A percentile compares a stretch with the other conserved stretches of the same genome.
These are phyloP conservation scores for Sporophila hypoxantha DNA, from an alignment of 2,113 vertebrate genomes.

Conservation along the genomic window DNA sequence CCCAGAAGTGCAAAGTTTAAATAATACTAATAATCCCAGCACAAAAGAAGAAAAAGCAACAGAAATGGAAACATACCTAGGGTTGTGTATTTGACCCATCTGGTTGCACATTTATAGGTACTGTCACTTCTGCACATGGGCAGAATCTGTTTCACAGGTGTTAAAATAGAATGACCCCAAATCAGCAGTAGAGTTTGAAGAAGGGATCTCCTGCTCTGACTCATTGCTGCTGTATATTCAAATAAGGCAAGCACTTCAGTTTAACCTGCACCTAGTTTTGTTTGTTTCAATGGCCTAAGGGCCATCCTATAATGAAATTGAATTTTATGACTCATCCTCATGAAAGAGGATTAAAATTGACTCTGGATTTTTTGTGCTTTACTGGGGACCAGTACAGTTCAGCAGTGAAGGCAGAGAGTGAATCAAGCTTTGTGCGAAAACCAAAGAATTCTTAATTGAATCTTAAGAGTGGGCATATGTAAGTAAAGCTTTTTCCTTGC, in stretches of 20 bases:
- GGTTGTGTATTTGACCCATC: background rate
- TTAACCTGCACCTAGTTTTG: background rate
- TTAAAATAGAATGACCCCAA: background rate
- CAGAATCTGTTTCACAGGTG: background rate
- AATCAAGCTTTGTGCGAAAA: background rate
- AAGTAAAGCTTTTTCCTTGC: background rate
- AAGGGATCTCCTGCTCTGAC: background rate
- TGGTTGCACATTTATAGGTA: background rate
- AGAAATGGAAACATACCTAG: background rate
- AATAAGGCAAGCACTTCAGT: background rate
- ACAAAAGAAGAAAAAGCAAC: background rate
- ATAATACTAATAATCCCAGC: background rate
- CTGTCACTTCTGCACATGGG: background rate
- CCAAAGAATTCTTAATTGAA: background rate
- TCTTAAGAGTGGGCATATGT: background rate
- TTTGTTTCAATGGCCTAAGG: conserved; percentile 1
- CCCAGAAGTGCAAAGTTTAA: background rate
- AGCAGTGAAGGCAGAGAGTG: background rate
- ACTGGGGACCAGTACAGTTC: background rate
- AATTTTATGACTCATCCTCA: background rate
- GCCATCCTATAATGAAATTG: background rate
- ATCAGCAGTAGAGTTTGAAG: background rate
- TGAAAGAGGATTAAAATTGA: background rate
- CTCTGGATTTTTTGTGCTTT: background rate
- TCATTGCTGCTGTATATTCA: background rate